These are phyloP conservation scores for Tetragonula carbonaria DNA, from an alignment of 2,888 invertebrate genomes.

Conservation along the genomic window DNA sequence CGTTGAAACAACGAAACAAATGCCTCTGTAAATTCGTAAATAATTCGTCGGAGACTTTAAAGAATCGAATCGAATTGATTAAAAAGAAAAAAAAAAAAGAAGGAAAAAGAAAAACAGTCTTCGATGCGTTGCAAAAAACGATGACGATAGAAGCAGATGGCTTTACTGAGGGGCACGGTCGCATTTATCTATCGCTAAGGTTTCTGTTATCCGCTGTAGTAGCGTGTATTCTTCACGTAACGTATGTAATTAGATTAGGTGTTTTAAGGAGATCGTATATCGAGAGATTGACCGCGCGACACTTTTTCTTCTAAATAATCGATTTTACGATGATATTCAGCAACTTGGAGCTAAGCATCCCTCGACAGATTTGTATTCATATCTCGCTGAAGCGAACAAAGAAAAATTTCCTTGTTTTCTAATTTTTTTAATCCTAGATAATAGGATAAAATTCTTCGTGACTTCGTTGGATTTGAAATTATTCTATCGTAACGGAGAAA, in stretches of 20 bases:
- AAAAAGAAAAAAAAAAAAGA: neutral
- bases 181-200: slow-evolving; percentile 26
- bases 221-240: neutral
- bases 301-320: neutral
- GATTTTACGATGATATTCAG: neutral
- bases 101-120: neutral
- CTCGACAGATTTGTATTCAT: neutral
- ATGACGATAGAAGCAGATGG: neutral
- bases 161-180: neutral
- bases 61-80: neutral
- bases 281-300: neutral
- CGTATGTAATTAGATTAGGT: slow-evolving; percentile 36
- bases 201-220: slow-evolving; percentile 19
- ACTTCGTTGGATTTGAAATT: no score
- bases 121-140: neutral
- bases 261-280: slow-evolving; percentile 2
- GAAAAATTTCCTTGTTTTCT: no score
- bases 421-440: no score
- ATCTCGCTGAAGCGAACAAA: neutral
- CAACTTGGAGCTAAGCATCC: neutral
- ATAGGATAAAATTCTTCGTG: no score
- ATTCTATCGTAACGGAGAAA: no score
- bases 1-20: neutral
- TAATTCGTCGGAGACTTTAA: neutral
- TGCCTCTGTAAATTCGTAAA: neutral